These are phyloP conservation scores for Odontamblyopus lacepedii DNA, from an alignment of 2,797 vertebrate genomes.

Conservation along the genomic window DNA sequence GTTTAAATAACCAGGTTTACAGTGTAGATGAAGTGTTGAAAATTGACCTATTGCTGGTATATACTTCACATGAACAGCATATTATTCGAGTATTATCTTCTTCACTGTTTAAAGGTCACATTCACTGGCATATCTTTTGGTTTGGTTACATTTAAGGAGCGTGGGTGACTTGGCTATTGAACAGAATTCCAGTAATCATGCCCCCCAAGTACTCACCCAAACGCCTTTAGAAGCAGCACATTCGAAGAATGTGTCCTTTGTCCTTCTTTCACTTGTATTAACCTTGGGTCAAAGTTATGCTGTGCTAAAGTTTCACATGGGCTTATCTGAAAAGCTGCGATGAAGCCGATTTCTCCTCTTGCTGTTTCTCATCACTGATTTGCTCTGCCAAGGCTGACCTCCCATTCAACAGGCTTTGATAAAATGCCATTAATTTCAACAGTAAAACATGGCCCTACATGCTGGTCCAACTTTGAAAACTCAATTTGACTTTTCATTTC, in stretches of 20 bases:
- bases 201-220: neutral
- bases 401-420: slow-evolving; percentile 8
- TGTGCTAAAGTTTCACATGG: neutral
- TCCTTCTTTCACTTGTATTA: neutral
- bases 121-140: neutral
- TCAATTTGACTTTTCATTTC: slow-evolving; percentile 14
- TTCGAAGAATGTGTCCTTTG: neutral
- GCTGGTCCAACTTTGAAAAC: neutral
- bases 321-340: slow-evolving; percentile 18
- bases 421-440: slow-evolving; percentile 32
- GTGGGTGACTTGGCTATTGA: neutral
- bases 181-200: neutral
- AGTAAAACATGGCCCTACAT: neutral
- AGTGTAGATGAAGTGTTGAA: too few relatives aligned
- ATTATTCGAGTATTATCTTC: too few relatives aligned
- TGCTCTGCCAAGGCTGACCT: slow-evolving; percentile 27
- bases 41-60: too few relatives aligned
- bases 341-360: slow-evolving; percentile 9
- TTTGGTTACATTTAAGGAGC: neutral
- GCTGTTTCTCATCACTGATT: neutral
- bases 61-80: too few relatives aligned
- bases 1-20: too few relatives aligned
- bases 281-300: neutral
- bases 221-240: neutral
- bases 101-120: neutral